These are phyloP conservation scores for Tympanoctomys barrerae DNA, from an alignment of 2,797 vertebrate genomes.

Conservation along the genomic window DNA sequence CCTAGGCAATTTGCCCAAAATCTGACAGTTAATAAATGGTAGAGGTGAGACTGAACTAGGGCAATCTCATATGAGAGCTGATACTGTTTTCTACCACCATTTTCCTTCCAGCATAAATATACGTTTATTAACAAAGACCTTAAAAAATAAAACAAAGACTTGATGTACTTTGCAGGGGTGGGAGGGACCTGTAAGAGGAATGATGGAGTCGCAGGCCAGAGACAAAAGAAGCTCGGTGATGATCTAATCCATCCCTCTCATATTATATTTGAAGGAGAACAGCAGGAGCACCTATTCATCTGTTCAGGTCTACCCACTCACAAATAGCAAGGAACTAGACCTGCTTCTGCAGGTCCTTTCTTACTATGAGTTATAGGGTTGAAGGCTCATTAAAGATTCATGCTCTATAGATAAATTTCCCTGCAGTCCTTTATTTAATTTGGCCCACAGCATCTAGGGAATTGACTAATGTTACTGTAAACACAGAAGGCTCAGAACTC, in stretches of 20 bases:
- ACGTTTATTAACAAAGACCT: background rate
- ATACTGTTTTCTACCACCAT: background rate
- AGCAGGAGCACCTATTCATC: background rate
- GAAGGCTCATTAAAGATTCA: slow-evolving; percentile 79
- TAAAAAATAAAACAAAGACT: no score
- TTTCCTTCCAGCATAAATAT: background rate
- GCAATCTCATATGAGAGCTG: background rate
- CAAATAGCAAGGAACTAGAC: background rate
- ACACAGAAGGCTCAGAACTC: slow-evolving; percentile 68
- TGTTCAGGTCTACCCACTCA: background rate
- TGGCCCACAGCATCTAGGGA: slow-evolving; percentile 72
- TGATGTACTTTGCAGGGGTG: background rate
- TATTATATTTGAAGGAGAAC: background rate
- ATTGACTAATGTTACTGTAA: slow-evolving; percentile 80
- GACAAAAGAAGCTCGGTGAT: background rate
- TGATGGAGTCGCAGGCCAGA: slow-evolving; percentile 19
- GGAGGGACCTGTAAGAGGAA: background rate
- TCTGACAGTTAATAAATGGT: background rate
- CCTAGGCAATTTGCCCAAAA: slow-evolving; percentile 34
- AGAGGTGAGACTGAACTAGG: background rate
- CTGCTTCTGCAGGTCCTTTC: slow-evolving; percentile 50
- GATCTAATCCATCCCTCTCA: background rate
- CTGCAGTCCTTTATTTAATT: slow-evolving; percentile 83
- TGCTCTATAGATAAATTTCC: slow-evolving; percentile 80
- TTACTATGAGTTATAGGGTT: slow-evolving; percentile 64